Base-by-base conservation (phyloP, 2,888 invertebrate genomes). In the Ophion costatus region DNA sequence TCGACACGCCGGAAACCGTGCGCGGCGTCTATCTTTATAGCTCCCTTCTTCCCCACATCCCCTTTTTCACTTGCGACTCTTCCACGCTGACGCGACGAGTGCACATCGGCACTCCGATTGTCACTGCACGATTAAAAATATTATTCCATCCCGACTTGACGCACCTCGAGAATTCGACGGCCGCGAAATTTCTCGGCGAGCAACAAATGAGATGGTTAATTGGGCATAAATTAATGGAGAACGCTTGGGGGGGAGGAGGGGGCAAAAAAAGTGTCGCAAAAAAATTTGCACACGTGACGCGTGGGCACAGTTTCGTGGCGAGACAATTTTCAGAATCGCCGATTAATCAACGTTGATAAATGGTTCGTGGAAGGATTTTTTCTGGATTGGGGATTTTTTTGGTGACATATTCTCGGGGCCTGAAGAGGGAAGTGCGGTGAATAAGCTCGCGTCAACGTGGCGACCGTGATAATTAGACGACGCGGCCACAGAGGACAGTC, bases 1-100 rank as follows among this genome's bases (percentile, higher is more conserved):
- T 92, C 92, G 89, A 90, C 91, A 91, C 91, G 89, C 92, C 93
- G 93, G 93, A 93, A 93, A 92, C 91, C 89, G 89, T 89, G 51
- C 14, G 88, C 14, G 88, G 89, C 90, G 90, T 93, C 91, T 91
- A 91, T 93, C 93, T 93, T 91, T 92, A 92, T 92, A 81, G 81
- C 64, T 82, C 82, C 86, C 86, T 85, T 75, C 45, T 73, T 80
- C 42, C 56, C 75, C 5, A 20, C 38, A 9, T 61, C 42, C 57
- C 10, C 22, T 20, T 11, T 63, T 45, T 42, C 22, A 57, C 63
- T 38, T 20, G 29, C 24, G 29, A 10, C 38, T 74, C 38, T 73
- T 38, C 38, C 57, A 22, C 38, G 38, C 24, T 42, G 69, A 56
- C 74, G 9, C 22, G 22, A 33, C 17, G 63, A 61, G 69, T 67